Percentiles rank a stretch among this genome's conserved stretches.
phyloP scores from a whole-genome alignment of 2,888 invertebrate species.

The Chironomus riparius region DNA sequence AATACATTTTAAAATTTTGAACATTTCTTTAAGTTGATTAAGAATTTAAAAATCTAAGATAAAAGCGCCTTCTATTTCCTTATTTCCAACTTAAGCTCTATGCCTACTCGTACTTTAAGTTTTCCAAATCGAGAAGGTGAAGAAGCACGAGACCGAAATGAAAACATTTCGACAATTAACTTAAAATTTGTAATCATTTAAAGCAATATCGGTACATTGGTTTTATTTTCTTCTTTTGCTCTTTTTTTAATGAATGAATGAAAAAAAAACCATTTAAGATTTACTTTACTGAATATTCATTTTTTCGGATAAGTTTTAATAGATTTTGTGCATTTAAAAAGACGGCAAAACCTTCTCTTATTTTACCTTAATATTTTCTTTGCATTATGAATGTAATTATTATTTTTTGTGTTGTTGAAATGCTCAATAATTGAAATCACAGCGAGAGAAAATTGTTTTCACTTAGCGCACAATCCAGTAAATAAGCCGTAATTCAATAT shows the following conservation, averaged over 20 bases:
- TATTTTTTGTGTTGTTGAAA: too few species aligned
- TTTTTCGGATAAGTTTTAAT: background rate
- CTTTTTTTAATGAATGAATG: too few species aligned
- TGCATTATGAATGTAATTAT: too few species aligned
- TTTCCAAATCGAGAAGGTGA: background rate
- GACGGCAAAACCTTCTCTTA: too few species aligned
- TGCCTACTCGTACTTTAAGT: background rate
- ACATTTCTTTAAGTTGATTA: too few species aligned
- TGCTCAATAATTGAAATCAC: background rate
- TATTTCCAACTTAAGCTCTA: too few species aligned
- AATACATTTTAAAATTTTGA: too few species aligned
- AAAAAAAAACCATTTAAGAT: too few species aligned
- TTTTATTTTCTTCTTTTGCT: background rate
- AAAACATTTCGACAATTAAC: conserved; percentile 17
- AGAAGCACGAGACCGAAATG: conserved; percentile 5
- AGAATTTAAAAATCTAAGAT: too few species aligned
- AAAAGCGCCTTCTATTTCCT: too few species aligned
- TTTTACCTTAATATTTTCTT: too few species aligned
- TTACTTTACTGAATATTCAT: background rate
- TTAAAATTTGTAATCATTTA: conserved; percentile 12
- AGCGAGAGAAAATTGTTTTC: background rate
- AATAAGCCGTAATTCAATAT: background rate
- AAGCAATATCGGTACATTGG: background rate
- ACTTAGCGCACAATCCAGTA: background rate
- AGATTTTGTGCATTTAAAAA: background rate